These are phyloP conservation scores for Eucriotettix oculatus DNA, from an alignment of 2,888 invertebrate genomes.

Conservation along the genomic window DNA sequence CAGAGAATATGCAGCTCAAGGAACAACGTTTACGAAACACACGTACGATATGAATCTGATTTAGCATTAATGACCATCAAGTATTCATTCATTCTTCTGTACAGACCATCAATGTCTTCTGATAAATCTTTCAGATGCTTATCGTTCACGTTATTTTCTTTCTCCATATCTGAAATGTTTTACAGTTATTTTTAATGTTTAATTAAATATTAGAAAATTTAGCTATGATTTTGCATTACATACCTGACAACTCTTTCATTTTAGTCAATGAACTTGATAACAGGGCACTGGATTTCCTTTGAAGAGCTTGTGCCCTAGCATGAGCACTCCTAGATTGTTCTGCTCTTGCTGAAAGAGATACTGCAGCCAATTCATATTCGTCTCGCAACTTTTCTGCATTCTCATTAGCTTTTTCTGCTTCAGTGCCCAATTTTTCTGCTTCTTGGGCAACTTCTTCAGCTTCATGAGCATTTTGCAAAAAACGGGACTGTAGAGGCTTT, in stretches of 20 bases:
- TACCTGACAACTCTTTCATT: constrained; percentile 50
- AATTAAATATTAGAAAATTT: background rate
- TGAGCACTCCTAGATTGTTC: constrained; percentile 62
- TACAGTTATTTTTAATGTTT: constrained; percentile 13
- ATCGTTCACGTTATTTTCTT: constrained; percentile 48
- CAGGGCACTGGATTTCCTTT: constrained; percentile 65
- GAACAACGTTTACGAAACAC: constrained; percentile 19
- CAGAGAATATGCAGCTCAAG: too few species aligned
- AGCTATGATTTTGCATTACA: constrained; percentile 1
- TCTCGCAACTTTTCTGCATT: constrained; percentile 44
- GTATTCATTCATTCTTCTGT: constrained; percentile 42
- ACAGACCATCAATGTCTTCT: constrained; percentile 40
- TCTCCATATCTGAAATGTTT: constrained; percentile 39
- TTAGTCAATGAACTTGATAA: constrained; percentile 63
- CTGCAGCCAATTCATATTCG: constrained; percentile 55
- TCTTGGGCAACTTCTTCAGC: constrained; percentile 67
- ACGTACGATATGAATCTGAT: constrained; percentile 44
- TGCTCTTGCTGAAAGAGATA: constrained; percentile 52
- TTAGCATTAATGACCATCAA: constrained; percentile 39
- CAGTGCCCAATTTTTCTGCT: constrained; percentile 51
- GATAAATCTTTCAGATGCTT: constrained; percentile 39
- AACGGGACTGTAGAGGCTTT: constrained; percentile 59
- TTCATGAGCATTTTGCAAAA: constrained; percentile 64
- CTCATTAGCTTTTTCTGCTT: constrained; percentile 51
- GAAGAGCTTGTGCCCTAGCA: constrained; percentile 56